Conservation (phyloP, 2,113 vertebrate species). For the Psilopogon haemacephalus region DNA sequence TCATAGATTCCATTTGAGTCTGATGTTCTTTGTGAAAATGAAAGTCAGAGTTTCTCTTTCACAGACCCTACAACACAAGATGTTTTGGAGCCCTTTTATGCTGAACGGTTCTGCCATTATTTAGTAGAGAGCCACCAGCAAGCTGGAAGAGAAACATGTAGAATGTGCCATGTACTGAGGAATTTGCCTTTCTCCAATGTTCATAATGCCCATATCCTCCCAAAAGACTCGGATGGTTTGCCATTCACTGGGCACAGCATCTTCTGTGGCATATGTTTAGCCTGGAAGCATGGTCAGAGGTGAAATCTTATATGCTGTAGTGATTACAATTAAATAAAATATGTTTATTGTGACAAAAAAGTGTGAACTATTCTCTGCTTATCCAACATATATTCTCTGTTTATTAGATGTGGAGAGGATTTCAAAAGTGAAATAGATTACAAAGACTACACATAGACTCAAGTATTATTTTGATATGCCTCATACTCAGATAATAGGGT, state of each 20-base stretch:
- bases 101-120: neutral
- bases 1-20: neutral
- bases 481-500: neutral
- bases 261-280: neutral
- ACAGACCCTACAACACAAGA: neutral
- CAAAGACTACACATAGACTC: neutral
- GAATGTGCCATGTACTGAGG: neutral
- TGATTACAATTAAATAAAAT: neutral
- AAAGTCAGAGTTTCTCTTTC: neutral
- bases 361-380: neutral
- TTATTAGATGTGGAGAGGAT: neutral
- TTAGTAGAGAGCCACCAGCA: neutral
- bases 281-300: neutral
- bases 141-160: neutral
- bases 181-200: neutral
- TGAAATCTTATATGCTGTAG: accelerated
- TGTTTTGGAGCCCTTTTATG: neutral
- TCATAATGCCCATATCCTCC: neutral
- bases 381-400: neutral
- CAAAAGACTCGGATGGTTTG: neutral
- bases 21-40: neutral
- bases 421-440: neutral
- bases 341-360: accelerated
- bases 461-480: neutral
- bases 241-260: neutral